Evolutionary conservation across 2,888 invertebrate species (phyloP), one percentile per base, ranked within the genome.

Genomic region (Stomorhina lunata): DNA sequence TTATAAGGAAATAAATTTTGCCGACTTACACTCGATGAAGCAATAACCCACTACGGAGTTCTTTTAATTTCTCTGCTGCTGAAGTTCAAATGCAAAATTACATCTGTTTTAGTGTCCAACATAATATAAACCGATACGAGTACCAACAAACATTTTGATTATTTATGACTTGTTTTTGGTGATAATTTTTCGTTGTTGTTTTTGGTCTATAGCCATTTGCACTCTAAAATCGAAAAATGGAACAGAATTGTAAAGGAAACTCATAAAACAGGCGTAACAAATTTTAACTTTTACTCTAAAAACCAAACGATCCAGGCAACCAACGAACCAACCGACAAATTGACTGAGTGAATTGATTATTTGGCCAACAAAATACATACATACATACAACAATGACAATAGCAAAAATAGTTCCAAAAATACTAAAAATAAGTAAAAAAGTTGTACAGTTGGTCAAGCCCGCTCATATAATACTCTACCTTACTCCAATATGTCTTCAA

Each of bases 151-250:
- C 65, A 61, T 78, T 73, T 73, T 75, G 78, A 82, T 78, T 82
- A 82, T 82, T 82, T 82, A 82, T 82, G 65, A 82, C 75, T 79
- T 82, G 78, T 69, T 82, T 82, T 82, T 63, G 63, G 81, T 78
- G 73, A 82, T 75, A 82, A 75, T 65, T 65, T 80, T 76, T 34
- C 71, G 66, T 68, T 53, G 75, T 71, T 48, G 75, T 57, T 72
- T 66, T 75, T 82, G 78, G 63, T 78, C 40, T 37, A 61, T 43
- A 53, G 81, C 81, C 81, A 81, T n/a, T n/a, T n/a, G n/a, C n/a
- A 77, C 34, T 55, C 12, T 43, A 45, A 43, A 50, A 32, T 25
- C 2, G 32, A 3, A 25, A 40, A 22, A 32, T n/a, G 1, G 10
- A 32, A 59, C 37, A 22, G 50, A 17, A 55, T 22, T 29, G 22